Percentiles rank a stretch among this genome's conserved stretches.
These are phyloP conservation scores for Tridacna gigas DNA, from an alignment of 2,888 invertebrate genomes.

Conservation along the genomic window DNA sequence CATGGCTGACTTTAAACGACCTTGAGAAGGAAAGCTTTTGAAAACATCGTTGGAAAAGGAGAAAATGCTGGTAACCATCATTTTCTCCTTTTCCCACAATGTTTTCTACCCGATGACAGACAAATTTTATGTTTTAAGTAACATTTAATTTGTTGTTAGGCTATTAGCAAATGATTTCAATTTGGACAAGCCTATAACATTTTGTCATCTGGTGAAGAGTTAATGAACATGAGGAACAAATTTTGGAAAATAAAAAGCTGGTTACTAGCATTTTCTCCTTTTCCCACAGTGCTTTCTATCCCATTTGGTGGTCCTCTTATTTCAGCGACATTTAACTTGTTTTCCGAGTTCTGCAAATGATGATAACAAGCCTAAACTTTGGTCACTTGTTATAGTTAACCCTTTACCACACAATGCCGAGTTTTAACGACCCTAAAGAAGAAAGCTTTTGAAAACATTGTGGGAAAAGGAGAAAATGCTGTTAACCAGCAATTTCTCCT, in stretches of 20 bases:
- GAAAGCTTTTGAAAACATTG: not conserved
- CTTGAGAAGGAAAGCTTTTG: no score
- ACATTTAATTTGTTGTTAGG: not conserved
- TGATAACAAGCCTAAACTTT: no score
- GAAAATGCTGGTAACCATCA: not conserved
- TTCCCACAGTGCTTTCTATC: no score
- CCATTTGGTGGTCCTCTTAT: no score
- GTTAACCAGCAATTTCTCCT: not conserved
- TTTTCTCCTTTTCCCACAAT: constrained; percentile 8
- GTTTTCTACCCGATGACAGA: not conserved
- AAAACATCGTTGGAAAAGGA: not conserved
- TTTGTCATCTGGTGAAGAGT: not conserved
- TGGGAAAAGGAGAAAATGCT: not conserved
- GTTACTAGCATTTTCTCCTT: no score
- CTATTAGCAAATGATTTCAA: not conserved
- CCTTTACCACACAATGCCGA: no score
- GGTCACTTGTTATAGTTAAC: no score
- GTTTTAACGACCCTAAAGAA: no score
- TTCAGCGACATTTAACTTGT: no score
- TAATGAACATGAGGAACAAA: not conserved
- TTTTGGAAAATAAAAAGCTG: no score
- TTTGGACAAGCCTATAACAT: not conserved
- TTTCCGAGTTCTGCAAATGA: no score
- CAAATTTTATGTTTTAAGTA: not conserved
- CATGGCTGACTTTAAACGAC: no score